A percentile compares a stretch with the other conserved stretches of the same genome.
phyloP scores from a whole-genome alignment of 2,797 vertebrate species.

The Acanthurus leucopareius region DNA sequence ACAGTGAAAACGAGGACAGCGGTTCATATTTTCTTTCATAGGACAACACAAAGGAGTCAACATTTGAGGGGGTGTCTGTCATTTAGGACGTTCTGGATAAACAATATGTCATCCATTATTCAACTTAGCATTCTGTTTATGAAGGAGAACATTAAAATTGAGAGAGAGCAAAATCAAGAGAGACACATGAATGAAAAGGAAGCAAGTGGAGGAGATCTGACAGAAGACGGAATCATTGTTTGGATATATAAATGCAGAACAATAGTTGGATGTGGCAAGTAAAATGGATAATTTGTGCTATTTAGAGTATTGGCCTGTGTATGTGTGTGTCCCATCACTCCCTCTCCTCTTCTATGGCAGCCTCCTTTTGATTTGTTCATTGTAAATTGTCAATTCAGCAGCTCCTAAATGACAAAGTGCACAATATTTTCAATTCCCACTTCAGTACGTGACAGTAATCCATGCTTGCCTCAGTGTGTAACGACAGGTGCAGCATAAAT shows the following conservation, averaged over 20 bases:
- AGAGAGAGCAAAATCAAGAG: neutral
- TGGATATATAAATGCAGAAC: conserved; percentile 7
- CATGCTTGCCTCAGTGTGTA: neutral
- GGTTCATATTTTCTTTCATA: neutral
- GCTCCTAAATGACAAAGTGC: neutral
- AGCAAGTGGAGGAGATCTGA: neutral
- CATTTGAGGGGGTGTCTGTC: neutral
- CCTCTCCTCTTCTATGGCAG: neutral
- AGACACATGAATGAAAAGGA: conserved; percentile 12
- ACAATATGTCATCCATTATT: neutral
- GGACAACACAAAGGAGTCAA: neutral
- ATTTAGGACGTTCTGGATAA: neutral
- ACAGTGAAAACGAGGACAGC: too few species aligned
- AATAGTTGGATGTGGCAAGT: conserved; percentile 13
- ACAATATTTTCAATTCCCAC: conserved; percentile 2
- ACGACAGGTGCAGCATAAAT: conserved; percentile 12
- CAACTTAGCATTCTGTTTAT: neutral
- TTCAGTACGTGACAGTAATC: conserved; percentile 27
- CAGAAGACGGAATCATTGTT: neutral
- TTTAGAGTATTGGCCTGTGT: conserved; percentile 1
- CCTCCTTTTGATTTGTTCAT: conserved; percentile 2
- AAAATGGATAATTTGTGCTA: conserved; percentile 18
- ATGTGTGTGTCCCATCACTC: neutral
- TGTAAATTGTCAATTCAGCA: conserved; percentile 18
- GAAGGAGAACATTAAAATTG: neutral